A percentile compares a stretch with the other conserved stretches of the same genome.
Conservation (phyloP, 2,888 invertebrate species). For the Lepidochrysops patricia region DNA sequence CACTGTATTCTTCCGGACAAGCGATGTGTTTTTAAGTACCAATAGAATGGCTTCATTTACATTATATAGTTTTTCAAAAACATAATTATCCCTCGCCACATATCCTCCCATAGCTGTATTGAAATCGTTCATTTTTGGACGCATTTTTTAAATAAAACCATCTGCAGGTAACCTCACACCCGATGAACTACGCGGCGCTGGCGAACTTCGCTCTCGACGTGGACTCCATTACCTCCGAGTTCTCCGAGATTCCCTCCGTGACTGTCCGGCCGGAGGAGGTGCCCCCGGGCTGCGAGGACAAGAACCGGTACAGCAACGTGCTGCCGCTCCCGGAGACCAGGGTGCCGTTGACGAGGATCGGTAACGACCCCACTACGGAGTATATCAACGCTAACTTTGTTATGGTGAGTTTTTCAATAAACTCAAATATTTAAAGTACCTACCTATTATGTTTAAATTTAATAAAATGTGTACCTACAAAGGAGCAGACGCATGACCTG, state of each 20-base stretch:
- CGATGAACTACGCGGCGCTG: constrained; percentile 85
- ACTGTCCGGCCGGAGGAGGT: constrained; percentile 86
- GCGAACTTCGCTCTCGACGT: constrained; percentile 82
- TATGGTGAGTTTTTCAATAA: constrained; percentile 77
- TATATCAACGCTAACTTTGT: constrained; percentile 97
- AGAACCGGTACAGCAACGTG: constrained; percentile 95
- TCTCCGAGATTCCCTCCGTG: constrained; percentile 85
- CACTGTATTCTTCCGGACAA: too few species aligned
- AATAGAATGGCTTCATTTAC: too few species aligned
- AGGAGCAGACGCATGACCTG: too few species aligned
- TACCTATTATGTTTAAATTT: too few species aligned
- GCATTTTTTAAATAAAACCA: too few species aligned
- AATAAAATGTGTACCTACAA: too few species aligned
- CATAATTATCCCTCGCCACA: too few species aligned
- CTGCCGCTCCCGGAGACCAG: constrained; percentile 93
- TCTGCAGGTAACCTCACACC: constrained; percentile 78
- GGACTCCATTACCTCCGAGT: constrained; percentile 86
- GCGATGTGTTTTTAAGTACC: too few species aligned
- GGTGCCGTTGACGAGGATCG: constrained; percentile 82
- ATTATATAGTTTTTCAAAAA: too few species aligned
- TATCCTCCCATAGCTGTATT: too few species aligned
- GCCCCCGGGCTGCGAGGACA: constrained; percentile 89
- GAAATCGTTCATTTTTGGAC: too few species aligned
- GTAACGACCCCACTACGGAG: constrained; percentile 85
- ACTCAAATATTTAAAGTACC: too few species aligned